Conservation (phyloP, 2,888 invertebrate genomes). For the Heliconius cydno region DNA sequence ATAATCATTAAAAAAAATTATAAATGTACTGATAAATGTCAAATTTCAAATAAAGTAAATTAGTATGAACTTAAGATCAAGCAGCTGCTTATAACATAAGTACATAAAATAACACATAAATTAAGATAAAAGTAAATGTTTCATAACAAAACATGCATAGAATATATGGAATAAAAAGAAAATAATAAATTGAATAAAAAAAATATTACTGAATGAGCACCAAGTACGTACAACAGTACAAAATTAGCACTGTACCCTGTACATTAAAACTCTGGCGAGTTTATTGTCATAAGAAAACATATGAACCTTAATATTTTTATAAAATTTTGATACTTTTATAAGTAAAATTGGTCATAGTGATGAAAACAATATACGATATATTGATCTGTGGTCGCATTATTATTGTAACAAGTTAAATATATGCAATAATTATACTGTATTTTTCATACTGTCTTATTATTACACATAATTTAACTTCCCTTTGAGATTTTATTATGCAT, state of each 20-base stretch:
- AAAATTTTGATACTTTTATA: not conserved
- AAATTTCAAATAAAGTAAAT: not conserved
- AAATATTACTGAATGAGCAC: not conserved
- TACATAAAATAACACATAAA: not conserved
- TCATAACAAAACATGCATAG: not conserved
- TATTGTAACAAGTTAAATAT: not conserved
- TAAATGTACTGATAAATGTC: not conserved
- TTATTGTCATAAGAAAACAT: not conserved
- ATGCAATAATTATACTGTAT: not conserved
- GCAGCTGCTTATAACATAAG: not conserved
- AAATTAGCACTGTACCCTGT: not conserved
- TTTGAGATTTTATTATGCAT: not conserved
- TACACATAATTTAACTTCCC: conserved; percentile 8
- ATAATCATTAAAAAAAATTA: not conserved
- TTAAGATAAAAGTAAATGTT: not conserved
- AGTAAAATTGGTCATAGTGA: not conserved
- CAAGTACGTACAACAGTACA: not conserved
- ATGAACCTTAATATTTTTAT: not conserved
- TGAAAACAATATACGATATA: not conserved
- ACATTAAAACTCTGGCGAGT: not conserved
- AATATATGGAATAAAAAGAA: not conserved
- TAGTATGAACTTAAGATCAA: not conserved
- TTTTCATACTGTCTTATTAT: conserved; percentile 4
- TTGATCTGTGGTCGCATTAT: not conserved
- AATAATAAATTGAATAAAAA: no score